Base-by-base conservation (phyloP, 2,797 vertebrate genomes). In the Heteromormyrus szaboi region DNA sequence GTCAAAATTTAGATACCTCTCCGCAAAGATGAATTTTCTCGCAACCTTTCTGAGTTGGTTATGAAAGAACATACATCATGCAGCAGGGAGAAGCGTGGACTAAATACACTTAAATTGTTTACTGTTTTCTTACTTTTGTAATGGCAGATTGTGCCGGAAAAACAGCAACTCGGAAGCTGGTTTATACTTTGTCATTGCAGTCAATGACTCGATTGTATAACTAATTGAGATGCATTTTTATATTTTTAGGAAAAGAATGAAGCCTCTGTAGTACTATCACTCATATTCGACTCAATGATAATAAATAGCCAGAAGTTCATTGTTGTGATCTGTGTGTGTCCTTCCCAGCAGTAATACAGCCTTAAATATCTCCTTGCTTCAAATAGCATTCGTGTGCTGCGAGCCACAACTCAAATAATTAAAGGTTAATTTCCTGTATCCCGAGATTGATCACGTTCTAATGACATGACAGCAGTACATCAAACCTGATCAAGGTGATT, bases 401-500 rank as follows among this genome's bases (percentile, higher is more conserved):
- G 19, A 72, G n/a, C 62, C 46, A 85, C 19, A 29, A 41, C 41
- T 46, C 25, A 25, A 85, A 86, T 85, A 51, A 85, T 46, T 33
- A 53, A 37, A 89, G 83, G 25, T 86, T 89, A 87, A 46, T 87
- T 87, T 68, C 54, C 85, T 65, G 37, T 46, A 68, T 65, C 88
- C 25, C 46, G 0, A 84, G 84, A 65, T 86, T 65, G 53, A 89
- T 46, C 48, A 56, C 14, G 4, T 41, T 68, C 3, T 65, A 72
- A 89, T 72, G 84, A 51, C 25, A 62, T 68, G 59, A 41, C 56
- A 89, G 62, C 33, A 12, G 9, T 4, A 5, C 48, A 76, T 44
- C 19, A 86, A 56, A 54, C 59, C 50, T 68, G 88, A 86, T 68
- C 48, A 89, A 89, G 83, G 88, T 86, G 84, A 89, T 86, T 54